Conservation (phyloP, 2,888 invertebrate genomes). For the Netelia virgata region DNA sequence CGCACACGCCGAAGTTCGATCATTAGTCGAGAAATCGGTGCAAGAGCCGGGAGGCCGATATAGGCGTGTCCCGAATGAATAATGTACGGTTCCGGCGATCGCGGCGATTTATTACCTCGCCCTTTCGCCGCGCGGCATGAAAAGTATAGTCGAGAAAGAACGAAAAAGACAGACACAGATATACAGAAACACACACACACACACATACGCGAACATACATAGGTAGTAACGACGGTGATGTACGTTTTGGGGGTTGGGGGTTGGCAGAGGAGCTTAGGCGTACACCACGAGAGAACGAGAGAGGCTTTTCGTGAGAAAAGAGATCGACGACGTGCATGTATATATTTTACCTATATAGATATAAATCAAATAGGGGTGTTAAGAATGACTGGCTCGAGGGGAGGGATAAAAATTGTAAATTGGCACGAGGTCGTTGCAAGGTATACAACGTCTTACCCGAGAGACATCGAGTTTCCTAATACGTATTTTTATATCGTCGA, state of each 20-base stretch:
- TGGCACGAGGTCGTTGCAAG: conserved; percentile 55
- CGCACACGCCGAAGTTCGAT: conserved; percentile 43
- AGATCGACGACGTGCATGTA: conserved; percentile 39
- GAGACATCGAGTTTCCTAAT: conserved; percentile 9
- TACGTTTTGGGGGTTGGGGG: conserved; percentile 3
- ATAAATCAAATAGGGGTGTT: conserved; percentile 25
- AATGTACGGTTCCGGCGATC: conserved; percentile 70
- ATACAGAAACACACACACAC: no score
- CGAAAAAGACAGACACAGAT: conserved; percentile 31
- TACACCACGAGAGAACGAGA: neutral
- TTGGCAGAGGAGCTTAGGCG: neutral
- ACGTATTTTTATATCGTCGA: conserved; percentile 11
- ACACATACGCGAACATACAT: no score
- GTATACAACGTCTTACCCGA: conserved; percentile 19
- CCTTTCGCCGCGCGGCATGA: conserved; percentile 40
- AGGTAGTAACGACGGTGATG: neutral
- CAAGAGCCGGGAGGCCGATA: conserved; percentile 53
- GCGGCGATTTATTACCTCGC: conserved; percentile 68
- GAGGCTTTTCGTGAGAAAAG: conserved; percentile 8
- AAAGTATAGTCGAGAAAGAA: conserved; percentile 56
- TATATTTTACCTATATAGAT: neutral
- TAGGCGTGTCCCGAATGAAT: conserved; percentile 73
- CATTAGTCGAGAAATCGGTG: conserved; percentile 71
- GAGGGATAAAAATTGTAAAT: conserved; percentile 62
- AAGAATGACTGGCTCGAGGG: conserved; percentile 30